A percentile compares a stretch with the other conserved stretches of the same genome.
These are phyloP conservation scores for Phyllotis vaccarum DNA, from an alignment of 2,797 vertebrate species.

Conservation along the genomic window DNA sequence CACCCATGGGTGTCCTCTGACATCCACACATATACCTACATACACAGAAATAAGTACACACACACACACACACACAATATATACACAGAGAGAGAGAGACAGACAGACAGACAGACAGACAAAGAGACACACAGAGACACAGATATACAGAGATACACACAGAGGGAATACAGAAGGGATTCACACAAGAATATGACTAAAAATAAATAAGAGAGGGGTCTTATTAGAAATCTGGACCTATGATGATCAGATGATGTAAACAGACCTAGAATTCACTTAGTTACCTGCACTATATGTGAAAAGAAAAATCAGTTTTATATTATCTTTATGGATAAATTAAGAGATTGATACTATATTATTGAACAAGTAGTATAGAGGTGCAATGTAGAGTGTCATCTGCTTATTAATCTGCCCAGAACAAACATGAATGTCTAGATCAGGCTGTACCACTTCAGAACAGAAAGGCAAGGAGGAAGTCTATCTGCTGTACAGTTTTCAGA, in stretches of 20 bases:
- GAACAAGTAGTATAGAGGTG: neutral
- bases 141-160: too few relatives aligned
- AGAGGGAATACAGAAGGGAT: neutral
- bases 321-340: neutral
- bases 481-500: neutral
- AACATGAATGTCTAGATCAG: neutral
- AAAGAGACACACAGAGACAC: too few relatives aligned
- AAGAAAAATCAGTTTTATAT: constrained; percentile 18
- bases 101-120: too few relatives aligned
- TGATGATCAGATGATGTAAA: neutral
- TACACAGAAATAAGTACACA: neutral
- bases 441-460: neutral
- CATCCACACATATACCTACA: neutral
- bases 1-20: neutral
- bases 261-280: neutral
- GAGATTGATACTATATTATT: neutral
- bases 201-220: neutral
- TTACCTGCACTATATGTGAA: neutral
- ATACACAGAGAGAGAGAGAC: neutral
- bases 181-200: neutral
- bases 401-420: neutral
- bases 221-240: neutral
- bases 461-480: neutral
- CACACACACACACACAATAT: neutral
- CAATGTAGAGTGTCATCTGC: neutral